Percentiles rank a stretch among this genome's conserved stretches.
Evolutionary conservation across 2,888 invertebrate species (phyloP).

Genomic region (Sphinx pinastri): DNA sequence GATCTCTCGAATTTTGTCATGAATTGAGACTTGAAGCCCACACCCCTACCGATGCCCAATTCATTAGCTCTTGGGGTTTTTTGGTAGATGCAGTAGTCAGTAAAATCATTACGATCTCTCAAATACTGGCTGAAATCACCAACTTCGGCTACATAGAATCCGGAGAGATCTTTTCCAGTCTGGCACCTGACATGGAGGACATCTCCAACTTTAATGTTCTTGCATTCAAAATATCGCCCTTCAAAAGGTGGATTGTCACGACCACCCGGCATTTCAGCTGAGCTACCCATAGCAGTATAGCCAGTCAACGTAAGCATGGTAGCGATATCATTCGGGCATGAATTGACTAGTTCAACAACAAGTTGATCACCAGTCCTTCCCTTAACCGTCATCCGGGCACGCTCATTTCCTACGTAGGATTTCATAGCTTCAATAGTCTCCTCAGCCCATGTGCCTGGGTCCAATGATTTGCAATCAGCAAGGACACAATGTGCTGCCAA

Average conservation of each 20-base stretch:
- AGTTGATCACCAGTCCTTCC: background rate
- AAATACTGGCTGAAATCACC: constrained; percentile 40
- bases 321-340: constrained; percentile 48
- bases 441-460: constrained; percentile 31
- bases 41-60: constrained; percentile 7
- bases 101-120: constrained; percentile 37
- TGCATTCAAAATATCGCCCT: constrained; percentile 29
- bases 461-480: background rate
- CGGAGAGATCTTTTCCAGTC: constrained; percentile 38
- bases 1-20: constrained; percentile 43
- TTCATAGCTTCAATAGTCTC: constrained; percentile 43
- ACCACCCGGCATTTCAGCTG: background rate
- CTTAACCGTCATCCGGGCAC: constrained; percentile 32
- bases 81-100: constrained; percentile 36
- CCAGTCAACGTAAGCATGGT: constrained; percentile 44
- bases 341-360: constrained; percentile 43
- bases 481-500: constrained; percentile 16
- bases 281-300: constrained; percentile 25
- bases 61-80: constrained; percentile 1
- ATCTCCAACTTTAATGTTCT: constrained; percentile 36
- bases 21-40: constrained; percentile 35
- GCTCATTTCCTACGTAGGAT: constrained; percentile 41
- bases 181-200: constrained; percentile 42
- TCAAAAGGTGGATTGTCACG: background rate
- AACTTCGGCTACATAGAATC: constrained; percentile 47